Evolutionary conservation across 2,888 invertebrate genomes (phyloP), one percentile per base, ranked within the genome.

Genomic region (Mylabris sibirica): DNA sequence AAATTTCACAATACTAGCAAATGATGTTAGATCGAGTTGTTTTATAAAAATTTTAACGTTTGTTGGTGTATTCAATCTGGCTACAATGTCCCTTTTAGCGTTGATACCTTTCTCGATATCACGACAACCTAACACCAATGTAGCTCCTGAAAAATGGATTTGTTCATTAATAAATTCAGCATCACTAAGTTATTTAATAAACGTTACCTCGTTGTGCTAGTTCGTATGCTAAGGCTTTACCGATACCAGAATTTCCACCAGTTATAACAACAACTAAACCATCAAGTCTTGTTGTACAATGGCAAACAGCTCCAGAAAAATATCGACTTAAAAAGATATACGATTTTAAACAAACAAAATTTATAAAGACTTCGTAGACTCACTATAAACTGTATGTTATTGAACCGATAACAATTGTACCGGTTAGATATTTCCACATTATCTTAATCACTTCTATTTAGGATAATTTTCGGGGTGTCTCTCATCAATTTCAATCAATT

Each of bases 211-310:
- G 82, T 73, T 83, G 80, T 5, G 87, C 88, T 65, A 90, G 80
- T 74, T 88, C 87, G 53, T 85, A 75, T 1, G 88, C 87, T 57
- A 88, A 82, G 64, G 87, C 87, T 79, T 86, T 86, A n/a, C 90
- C 90, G 74, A 90, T 87, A 4, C 89, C 90, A 67, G 87, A 85
- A 80, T 86, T 89, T n/a, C 86, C 88, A 35, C 89, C 89, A 14
- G 89, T 89, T 64, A 90, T 84, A 53, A 90, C 84, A n/a, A 88
- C 82, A 30, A 87, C 86, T 75, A 86, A 81, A 49, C 85, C 86
- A 73, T 85, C 84, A 69, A 85, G 74, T 63, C 82, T 74, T 64
- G 81, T 71, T 8, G 79, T 76, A 70, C 84, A 85, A 30, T 72
- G 73, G 72, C 84, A 85, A 34, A 80, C 79, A 57, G 83, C 81